Conservation (phyloP, 2,797 vertebrate species). For the Sardinella longiceps region DNA sequence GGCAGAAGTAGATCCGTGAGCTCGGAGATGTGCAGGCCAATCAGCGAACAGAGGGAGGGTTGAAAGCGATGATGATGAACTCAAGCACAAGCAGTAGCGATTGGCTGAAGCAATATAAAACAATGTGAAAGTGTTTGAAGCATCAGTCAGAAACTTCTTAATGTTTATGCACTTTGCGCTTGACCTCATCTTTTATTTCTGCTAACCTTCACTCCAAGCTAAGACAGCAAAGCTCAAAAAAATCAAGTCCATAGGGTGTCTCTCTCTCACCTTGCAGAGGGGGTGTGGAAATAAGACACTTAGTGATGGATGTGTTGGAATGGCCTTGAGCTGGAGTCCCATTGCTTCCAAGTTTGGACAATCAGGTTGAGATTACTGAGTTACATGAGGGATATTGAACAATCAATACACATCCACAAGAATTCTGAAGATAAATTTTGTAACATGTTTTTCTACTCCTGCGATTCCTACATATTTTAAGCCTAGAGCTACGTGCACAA, state of each 20-base stretch:
- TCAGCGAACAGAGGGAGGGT: no score
- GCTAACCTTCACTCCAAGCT: constrained; percentile 47
- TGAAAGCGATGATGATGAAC: no score
- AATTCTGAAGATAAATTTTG: background rate
- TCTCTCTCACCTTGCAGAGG: background rate
- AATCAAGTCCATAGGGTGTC: constrained; percentile 31
- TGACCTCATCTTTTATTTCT: constrained; percentile 48
- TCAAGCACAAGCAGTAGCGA: no score
- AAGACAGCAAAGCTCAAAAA: constrained; percentile 26
- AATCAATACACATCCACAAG: background rate
- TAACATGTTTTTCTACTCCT: background rate
- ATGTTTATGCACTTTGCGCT: no score
- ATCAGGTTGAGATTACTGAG: background rate
- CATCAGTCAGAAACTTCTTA: no score
- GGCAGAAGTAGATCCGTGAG: no score
- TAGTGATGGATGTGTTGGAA: background rate
- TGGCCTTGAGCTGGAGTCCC: constrained; percentile 19
- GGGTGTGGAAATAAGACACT: background rate
- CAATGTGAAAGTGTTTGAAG: no score
- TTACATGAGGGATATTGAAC: background rate
- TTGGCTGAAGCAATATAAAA: no score
- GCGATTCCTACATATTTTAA: background rate
- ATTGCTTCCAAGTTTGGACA: background rate
- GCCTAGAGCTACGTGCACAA: background rate
- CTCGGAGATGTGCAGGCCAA: no score